Evolutionary conservation across 1,140 invertebrate genomes (phyloP).

Genomic region (Aricia agestis): DNA sequence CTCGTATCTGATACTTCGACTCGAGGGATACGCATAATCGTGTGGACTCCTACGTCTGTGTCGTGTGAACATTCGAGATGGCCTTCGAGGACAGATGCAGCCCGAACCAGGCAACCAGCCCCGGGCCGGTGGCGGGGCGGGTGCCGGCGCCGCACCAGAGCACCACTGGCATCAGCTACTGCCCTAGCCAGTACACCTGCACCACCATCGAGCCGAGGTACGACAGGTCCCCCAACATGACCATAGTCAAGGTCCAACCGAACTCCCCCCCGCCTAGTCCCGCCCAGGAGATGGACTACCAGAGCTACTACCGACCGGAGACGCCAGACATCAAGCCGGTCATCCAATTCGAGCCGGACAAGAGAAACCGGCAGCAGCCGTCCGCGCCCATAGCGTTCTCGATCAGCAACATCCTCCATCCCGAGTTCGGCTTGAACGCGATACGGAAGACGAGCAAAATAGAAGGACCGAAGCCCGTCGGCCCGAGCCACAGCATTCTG

Average conservation of each 20-base stretch:
- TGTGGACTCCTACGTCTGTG: constrained; percentile 13
- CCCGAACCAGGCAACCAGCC: constrained; percentile 77
- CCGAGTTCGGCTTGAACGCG: constrained; percentile 68
- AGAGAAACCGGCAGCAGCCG: constrained; percentile 40
- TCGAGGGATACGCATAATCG: constrained; percentile 5
- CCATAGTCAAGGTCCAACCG: constrained; percentile 57
- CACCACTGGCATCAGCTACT: constrained; percentile 31
- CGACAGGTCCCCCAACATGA: constrained; percentile 47
- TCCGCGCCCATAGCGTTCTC: constrained; percentile 58
- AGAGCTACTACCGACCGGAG: constrained; percentile 59
- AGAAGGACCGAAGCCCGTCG: constrained; percentile 62
- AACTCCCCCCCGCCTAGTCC: constrained; percentile 60
- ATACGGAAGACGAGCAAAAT: constrained; percentile 64
- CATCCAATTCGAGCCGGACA: constrained; percentile 47
- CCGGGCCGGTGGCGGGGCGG: constrained; percentile 57
- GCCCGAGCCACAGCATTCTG: constrained; percentile 62
- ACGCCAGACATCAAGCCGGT: constrained; percentile 61
- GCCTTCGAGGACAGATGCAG: constrained; percentile 79
- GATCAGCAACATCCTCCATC: constrained; percentile 67
- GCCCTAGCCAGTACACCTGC: constrained; percentile 61
- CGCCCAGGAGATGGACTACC: constrained; percentile 48
- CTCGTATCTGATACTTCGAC: constrained; percentile 31
- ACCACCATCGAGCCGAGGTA: constrained; percentile 60
- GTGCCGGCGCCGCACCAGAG: constrained; percentile 57
- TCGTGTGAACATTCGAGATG: constrained; percentile 47